Percentiles rank a stretch among this genome's conserved stretches.
Conservation (phyloP, 2,888 invertebrate species). For the Hirtodrosophila histrioides region DNA sequence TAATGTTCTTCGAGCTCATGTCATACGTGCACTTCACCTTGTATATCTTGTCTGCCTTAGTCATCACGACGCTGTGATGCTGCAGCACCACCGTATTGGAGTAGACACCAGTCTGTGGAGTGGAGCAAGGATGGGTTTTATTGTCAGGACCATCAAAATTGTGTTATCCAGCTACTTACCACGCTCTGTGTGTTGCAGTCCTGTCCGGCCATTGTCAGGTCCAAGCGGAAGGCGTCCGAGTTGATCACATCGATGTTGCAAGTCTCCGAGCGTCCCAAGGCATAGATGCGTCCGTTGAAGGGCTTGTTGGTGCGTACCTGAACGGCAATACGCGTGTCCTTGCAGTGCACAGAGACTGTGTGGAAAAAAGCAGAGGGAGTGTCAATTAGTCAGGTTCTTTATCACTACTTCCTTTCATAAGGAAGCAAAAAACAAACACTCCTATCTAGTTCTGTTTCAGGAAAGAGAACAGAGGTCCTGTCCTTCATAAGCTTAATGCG, state of each 20-base stretch:
- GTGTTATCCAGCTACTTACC: conserved; percentile 86
- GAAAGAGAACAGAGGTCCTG: too few relatives aligned
- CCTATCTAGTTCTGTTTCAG: too few relatives aligned
- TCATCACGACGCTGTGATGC: conserved; percentile 98
- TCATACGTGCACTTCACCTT: conserved; percentile 98
- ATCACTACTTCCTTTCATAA: too few relatives aligned
- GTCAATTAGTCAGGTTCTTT: too few relatives aligned
- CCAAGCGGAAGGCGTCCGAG: conserved; percentile 95
- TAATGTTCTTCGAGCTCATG: conserved; percentile 97
- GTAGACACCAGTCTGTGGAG: conserved; percentile 92
- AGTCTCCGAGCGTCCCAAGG: conserved; percentile 95
- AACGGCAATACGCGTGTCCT: conserved; percentile 96
- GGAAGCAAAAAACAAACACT: too few relatives aligned
- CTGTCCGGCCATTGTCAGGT: conserved; percentile 96
- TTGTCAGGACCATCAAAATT: not conserved
- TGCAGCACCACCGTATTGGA: conserved; percentile 97
- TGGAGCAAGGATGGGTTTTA: not conserved
- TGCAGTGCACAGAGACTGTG: conserved; percentile 96
- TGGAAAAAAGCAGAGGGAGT: conserved; percentile 37
- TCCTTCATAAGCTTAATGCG: too few relatives aligned
- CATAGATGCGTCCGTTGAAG: conserved; percentile 97
- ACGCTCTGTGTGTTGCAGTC: conserved; percentile 98
- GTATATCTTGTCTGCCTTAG: conserved; percentile 97
- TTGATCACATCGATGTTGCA: conserved; percentile 97
- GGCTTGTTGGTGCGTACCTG: conserved; percentile 96